A percentile compares a stretch with the other conserved stretches of the same genome.
Conservation (phyloP, 2,888 invertebrate species). For the Chrysolina haemoptera region DNA sequence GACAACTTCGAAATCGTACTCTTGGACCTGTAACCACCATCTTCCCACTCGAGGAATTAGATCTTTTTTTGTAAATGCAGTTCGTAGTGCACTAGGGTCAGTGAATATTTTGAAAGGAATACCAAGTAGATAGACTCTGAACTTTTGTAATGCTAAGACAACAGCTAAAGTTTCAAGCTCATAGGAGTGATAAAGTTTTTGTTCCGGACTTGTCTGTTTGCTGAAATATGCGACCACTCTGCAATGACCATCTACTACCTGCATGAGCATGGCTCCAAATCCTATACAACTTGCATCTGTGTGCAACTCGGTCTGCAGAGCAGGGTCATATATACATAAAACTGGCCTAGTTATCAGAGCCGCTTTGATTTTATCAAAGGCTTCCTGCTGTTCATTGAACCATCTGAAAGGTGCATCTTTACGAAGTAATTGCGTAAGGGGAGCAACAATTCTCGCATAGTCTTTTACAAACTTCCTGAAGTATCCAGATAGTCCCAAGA, state of each 20-base stretch:
- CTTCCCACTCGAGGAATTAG: conserved; percentile 57
- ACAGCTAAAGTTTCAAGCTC: conserved; percentile 61
- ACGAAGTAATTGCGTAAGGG: conserved; percentile 39
- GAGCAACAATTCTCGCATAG: conserved; percentile 42
- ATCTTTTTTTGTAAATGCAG: conserved; percentile 55
- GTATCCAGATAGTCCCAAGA: conserved; percentile 48
- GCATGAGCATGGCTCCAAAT: conserved; percentile 46
- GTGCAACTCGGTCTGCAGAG: neutral
- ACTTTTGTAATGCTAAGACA: conserved; percentile 53
- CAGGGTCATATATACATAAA: conserved; percentile 42
- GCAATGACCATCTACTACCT: no score
- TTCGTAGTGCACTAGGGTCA: conserved; percentile 60
- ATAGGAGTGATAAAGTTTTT: conserved; percentile 57
- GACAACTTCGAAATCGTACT: conserved; percentile 46
- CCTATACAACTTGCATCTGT: conserved; percentile 37
- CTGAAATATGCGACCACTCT: conserved; percentile 30
- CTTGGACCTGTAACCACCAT: conserved; percentile 58
- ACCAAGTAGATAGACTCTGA: conserved; percentile 57
- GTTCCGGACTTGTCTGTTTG: conserved; percentile 49
- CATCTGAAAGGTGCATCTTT: conserved; percentile 42
- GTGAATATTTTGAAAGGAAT: conserved; percentile 54
- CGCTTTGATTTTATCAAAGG: conserved; percentile 28
- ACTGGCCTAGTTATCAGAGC: conserved; percentile 41
- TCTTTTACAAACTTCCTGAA: conserved; percentile 47
- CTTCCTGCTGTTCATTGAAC: conserved; percentile 38